Evolutionary conservation across 2,888 invertebrate genomes (phyloP), one percentile per base, ranked within the genome.

Genomic region (Brachyptera risi): DNA sequence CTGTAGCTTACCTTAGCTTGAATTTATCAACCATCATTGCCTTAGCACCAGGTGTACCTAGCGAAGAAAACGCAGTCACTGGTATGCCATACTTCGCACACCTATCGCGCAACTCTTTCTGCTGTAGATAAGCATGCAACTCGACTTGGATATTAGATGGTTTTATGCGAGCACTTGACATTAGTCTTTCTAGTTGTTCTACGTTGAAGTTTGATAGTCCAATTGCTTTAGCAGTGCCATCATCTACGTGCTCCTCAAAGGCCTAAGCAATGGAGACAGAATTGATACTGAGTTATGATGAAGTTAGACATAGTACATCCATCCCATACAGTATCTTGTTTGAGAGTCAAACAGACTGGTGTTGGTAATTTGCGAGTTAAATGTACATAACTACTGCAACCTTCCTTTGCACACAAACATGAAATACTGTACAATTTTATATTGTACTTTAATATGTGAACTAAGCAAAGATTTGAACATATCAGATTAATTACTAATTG

Each of bases 171-270:
- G 83, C 80, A 47, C 78, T 79, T 24, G 81, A 76, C 42, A 86
- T 70, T 59, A 94, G 75, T 59, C 85, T 79, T 58, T 79, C 76
- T 61, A 94, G 79, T 76, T 95, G 95, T 19, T 79, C 77, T 31
- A 76, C 77, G 72, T 87, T 92, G 72, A 92, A 86, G 73, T 95
- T 95, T 0, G 93, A 95, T 3, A 95, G 72, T 0, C 95, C 95
- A 68, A 95, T 90, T 11, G 90, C 82, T 69, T 84, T 88, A 0
- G 87, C 78, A 19, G 84, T 78, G 0, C 91, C 91, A 0, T 77
- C 77, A 26, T 83, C 79, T 23, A 88, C 86, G 69, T 87, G 80
- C 63, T 82, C 80, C 69, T 88, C 83, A 79, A 90, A 79, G 65
- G 80, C 82, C 82, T 87, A 9, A 15, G n/a, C 31, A 31, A 11